phyloP scores from a whole-genome alignment of 2,113 vertebrate genomes.

The Bubo bubo region DNA sequence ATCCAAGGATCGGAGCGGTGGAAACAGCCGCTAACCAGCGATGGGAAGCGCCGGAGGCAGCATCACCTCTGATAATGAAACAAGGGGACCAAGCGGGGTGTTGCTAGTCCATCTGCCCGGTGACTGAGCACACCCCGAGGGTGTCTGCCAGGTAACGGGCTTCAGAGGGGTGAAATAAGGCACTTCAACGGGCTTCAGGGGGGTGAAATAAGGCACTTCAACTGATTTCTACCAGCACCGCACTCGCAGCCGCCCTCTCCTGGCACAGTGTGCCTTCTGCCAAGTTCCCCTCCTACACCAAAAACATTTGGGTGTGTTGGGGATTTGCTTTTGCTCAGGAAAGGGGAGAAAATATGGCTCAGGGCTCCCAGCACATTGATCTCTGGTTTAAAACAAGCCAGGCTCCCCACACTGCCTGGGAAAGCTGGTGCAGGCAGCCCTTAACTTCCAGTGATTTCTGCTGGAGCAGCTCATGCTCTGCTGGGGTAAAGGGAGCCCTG shows the following conservation, averaged over 20 bases:
- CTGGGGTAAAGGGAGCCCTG: fast-evolving
- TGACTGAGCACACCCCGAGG: neutral
- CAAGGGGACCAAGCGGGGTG: fast-evolving
- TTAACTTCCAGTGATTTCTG: fast-evolving
- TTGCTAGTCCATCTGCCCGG: neutral
- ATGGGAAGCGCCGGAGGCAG: neutral
- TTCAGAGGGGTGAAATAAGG: neutral
- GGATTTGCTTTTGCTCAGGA: neutral
- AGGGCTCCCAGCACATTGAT: fast-evolving
- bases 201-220: neutral
- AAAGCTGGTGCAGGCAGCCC: neutral
- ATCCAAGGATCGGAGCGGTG: fast-evolving
- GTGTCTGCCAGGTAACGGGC: fast-evolving
- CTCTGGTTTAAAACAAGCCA: neutral
- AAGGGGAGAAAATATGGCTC: fast-evolving
- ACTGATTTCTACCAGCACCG: fast-evolving
- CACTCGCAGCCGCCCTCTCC: neutral
- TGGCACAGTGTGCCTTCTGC: fast-evolving
- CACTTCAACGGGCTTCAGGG: fast-evolving
- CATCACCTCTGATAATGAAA: fast-evolving
- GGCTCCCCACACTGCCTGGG: fast-evolving
- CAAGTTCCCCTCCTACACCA: neutral
- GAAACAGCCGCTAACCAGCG: fast-evolving
- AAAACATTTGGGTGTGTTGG: fast-evolving
- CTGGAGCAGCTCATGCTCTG: neutral